Base-by-base conservation (phyloP, 1,140 invertebrate species). In the Druon quercuslanigerum region DNA sequence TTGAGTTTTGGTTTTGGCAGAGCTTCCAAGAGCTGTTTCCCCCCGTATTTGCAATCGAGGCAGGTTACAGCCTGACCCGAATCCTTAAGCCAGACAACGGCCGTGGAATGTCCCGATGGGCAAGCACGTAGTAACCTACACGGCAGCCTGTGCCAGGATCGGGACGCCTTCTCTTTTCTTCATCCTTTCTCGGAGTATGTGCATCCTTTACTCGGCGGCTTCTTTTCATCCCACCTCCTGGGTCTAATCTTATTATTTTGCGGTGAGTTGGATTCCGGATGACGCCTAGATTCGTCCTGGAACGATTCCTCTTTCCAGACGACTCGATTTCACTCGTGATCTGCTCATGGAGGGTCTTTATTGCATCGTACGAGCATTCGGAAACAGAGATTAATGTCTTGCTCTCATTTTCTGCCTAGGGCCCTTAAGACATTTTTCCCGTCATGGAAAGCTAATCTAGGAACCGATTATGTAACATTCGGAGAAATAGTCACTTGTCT, bases 31-130 rank as follows among this genome's bases (percentile, higher is more conserved):
- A 86, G 83, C 74, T 81, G 87, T 87, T 87, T 86, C 86, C 80
- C 84, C 66, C 82, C 81, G 84, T 89, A 90, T 90, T 90, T 89
- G 87, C 85, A 88, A 90, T 88, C 87, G 85, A 89, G 85, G 85
- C 85, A 86, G 87, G 87, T 84, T 85, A 86, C 85, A 85, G 83
- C 85, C 87, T 90, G 89, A 90, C 87, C 86, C 86, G 89, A 90
- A 90, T 90, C 83, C 83, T 88, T 88, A 90, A 90, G 84, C 84
- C 79, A 81, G 79, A 81, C 77, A 81, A 83, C 82, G 86, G 80
- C 81, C 54, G 83, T 82, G 81, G 82, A 81, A 81, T 78, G 83
- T 77, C 84, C 79, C 85, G 83, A 79, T 80, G 81, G 83, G 79
- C 85, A 81, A 80, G 86, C 85, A 87, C 85, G 86, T 87, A 87